phyloP scores from a whole-genome alignment of 2,888 invertebrate genomes.

The Drosophila silvestris region DNA sequence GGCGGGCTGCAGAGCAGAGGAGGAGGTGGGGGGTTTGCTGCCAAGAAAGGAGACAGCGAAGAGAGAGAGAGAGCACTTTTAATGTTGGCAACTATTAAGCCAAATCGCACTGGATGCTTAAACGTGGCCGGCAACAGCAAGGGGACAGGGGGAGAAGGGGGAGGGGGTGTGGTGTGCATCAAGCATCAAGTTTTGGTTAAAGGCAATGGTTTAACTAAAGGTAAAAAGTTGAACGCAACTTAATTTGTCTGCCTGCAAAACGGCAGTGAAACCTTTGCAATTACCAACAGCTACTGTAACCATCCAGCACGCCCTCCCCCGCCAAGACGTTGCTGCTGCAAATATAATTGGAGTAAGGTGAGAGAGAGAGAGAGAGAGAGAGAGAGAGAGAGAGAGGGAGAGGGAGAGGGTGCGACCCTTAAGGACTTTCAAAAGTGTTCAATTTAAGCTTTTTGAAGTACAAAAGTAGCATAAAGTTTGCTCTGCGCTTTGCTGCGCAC shows the following conservation, averaged over 20 bases:
- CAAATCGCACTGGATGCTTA: constrained; percentile 59
- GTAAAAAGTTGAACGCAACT: constrained; percentile 53
- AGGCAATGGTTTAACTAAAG: constrained; percentile 5
- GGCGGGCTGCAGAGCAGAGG: not conserved
- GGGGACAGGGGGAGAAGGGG: not conserved
- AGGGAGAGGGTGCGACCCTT: constrained; percentile 50
- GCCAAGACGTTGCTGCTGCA: constrained; percentile 7
- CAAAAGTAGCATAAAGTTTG: constrained; percentile 76
- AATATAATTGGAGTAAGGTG: constrained; percentile 47
- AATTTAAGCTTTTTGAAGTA: constrained; percentile 75
- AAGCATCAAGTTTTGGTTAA: not conserved
- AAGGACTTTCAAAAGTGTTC: constrained; percentile 78
- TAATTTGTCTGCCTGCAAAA: constrained; percentile 72
- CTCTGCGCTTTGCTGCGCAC: constrained; percentile 64
- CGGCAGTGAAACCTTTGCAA: constrained; percentile 68
- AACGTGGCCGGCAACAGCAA: constrained; percentile 21
- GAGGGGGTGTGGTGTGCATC: not conserved
- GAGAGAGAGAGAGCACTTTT: constrained; percentile 29
- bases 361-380: too few species aligned
- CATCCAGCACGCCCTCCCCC: not conserved
- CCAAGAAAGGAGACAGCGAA: not conserved
- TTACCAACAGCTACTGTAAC: constrained; percentile 43
- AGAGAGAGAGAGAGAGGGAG: not conserved
- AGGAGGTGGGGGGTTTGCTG: constrained; percentile 1
- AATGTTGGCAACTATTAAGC: constrained; percentile 57